Percentiles rank a stretch among this genome's conserved stretches.
phyloP scores from a whole-genome alignment of 2,113 vertebrate genomes.

The Scophthalmus maximus region DNA sequence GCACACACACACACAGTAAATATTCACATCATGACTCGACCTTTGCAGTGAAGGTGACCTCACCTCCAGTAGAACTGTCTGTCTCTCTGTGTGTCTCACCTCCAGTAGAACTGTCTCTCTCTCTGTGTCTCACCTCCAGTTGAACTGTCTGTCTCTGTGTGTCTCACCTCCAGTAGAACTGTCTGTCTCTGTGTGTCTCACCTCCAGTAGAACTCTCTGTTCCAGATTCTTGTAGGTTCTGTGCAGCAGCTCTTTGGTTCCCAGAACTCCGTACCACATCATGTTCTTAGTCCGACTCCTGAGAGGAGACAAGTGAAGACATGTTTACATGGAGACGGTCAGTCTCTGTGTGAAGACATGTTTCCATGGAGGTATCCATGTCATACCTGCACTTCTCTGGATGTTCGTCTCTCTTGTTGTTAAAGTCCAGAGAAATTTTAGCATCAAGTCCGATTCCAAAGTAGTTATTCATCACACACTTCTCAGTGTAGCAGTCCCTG shows the following conservation, averaged over 20 bases:
- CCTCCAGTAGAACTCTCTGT: slow-evolving; percentile 93
- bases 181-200: slow-evolving; percentile 61
- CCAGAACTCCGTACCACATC: slow-evolving; percentile 97
- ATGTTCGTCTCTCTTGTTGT: slow-evolving; percentile 95
- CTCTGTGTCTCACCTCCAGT: too few relatives aligned
- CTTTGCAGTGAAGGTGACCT: too few relatives aligned
- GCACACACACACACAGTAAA: slow-evolving; percentile 7
- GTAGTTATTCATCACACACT: slow-evolving; percentile 97
- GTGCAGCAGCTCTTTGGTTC: slow-evolving; percentile 94
- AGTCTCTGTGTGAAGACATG: not conserved
- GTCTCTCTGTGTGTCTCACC: too few relatives aligned
- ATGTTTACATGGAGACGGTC: not conserved
- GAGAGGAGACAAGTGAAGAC: not conserved
- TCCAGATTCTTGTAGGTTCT: slow-evolving; percentile 95
- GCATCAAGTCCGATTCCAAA: slow-evolving; percentile 95
- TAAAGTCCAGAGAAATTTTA: slow-evolving; percentile 95
- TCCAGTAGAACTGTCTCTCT: too few relatives aligned
- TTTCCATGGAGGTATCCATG: not conserved
- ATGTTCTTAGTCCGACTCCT: slow-evolving; percentile 98
- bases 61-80: too few relatives aligned
- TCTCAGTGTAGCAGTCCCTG: slow-evolving; percentile 92
- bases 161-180: slow-evolving; percentile 91
- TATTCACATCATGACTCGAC: too few relatives aligned
- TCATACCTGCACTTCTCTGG: slow-evolving; percentile 92
- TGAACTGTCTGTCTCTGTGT: too few relatives aligned